A percentile compares a stretch with the other conserved stretches of the same genome.
phyloP scores from a whole-genome alignment of 2,113 vertebrate genomes.

The Carlito syrichta region DNA sequence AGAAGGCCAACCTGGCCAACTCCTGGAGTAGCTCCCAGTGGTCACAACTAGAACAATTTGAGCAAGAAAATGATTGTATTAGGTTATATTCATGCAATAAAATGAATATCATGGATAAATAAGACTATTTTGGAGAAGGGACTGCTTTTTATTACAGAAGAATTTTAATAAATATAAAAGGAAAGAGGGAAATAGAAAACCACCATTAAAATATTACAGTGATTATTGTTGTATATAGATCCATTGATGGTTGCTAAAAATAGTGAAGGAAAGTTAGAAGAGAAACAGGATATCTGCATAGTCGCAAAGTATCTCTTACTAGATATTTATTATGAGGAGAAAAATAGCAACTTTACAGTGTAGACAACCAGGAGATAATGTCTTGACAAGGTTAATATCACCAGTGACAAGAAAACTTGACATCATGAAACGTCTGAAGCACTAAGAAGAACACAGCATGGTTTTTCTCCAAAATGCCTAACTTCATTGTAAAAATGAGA shows the following conservation, averaged over 20 bases:
- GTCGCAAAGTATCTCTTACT: background rate
- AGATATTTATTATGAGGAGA: background rate
- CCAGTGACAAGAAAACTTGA: background rate
- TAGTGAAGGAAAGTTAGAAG: background rate
- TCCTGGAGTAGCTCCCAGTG: background rate
- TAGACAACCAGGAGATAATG: background rate
- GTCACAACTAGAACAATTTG: background rate
- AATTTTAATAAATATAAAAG: background rate
- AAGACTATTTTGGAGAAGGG: background rate
- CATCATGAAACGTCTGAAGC: background rate
- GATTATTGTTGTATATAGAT: background rate
- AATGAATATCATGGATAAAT: background rate
- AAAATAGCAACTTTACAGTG: background rate
- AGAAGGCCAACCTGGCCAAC: background rate
- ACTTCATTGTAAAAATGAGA: background rate
- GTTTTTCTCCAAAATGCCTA: background rate
- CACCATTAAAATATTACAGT: background rate
- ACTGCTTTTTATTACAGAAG: background rate
- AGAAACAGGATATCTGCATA: background rate
- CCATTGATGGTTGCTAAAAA: background rate
- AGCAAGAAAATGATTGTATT: background rate
- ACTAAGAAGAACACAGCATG: no score
- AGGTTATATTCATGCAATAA: background rate
- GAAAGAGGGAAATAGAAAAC: background rate
- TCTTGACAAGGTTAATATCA: background rate